Evolutionary conservation across 2,888 invertebrate genomes (phyloP).

Genomic region (Tipula unca): DNA sequence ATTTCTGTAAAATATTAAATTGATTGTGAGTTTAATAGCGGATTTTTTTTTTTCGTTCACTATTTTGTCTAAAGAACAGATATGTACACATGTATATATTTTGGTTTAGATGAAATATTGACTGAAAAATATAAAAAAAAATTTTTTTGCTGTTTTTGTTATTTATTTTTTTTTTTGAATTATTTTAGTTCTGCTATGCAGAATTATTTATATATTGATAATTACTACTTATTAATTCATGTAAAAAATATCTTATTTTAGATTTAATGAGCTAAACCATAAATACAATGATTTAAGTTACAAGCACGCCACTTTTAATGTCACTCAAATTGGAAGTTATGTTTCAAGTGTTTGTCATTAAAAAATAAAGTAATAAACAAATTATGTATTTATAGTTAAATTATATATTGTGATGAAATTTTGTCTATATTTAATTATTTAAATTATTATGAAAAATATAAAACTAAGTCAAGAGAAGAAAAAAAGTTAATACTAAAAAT

Average conservation of each 20-base stretch:
- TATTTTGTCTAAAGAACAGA: background rate
- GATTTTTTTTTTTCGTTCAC: background rate
- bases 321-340: background rate
- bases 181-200: conserved; percentile 18
- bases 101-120: background rate
- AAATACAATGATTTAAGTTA: background rate
- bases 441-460: background rate
- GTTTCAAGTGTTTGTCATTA: background rate
- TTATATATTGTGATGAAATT: background rate
- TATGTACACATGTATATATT: background rate
- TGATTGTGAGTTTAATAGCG: background rate
- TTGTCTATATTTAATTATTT: background rate
- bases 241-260: background rate
- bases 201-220: conserved; percentile 14
- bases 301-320: background rate
- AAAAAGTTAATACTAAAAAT: background rate
- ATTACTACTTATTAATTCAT: background rate
- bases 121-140: background rate
- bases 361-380: background rate
- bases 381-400: conserved; percentile 3
- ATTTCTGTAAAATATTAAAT: background rate
- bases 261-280: background rate
- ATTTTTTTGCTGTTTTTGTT: background rate
- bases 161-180: background rate
- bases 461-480: background rate